A percentile compares a stretch with the other conserved stretches of the same genome.
phyloP scores from a whole-genome alignment of 2,888 invertebrate genomes.

The Amiota mariae region DNA sequence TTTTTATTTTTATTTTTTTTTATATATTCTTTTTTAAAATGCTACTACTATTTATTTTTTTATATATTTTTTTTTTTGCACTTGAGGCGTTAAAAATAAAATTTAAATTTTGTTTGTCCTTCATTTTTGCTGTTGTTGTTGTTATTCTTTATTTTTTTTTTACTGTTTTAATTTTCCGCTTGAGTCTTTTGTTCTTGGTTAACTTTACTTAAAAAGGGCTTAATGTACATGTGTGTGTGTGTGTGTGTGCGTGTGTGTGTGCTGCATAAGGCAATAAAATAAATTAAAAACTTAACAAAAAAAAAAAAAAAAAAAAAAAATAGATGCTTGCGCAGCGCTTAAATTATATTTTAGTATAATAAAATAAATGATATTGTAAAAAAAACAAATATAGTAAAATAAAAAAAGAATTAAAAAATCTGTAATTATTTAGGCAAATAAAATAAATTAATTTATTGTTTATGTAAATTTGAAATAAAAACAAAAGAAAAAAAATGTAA shows the following conservation, averaged over 20 bases:
- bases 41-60: neutral
- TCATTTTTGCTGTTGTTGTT: slow-evolving; percentile 1
- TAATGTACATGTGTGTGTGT: neutral
- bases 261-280: slow-evolving; percentile 6
- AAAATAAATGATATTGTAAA: neutral
- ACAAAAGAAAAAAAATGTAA: too few relatives aligned
- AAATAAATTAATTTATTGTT: too few relatives aligned
- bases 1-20: too few relatives aligned
- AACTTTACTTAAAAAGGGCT: slow-evolving; percentile 22
- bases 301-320: too few relatives aligned
- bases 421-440: too few relatives aligned
- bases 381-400: too few relatives aligned
- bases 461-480: too few relatives aligned
- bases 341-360: slow-evolving; percentile 5
- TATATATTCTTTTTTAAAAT: neutral
- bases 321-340: neutral
- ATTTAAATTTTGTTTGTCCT: slow-evolving; percentile 24
- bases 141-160: neutral
- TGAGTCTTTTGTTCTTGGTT: slow-evolving; percentile 12
- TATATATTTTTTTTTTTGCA: neutral
- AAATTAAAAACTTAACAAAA: slow-evolving; percentile 8
- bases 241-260: neutral
- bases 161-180: neutral
- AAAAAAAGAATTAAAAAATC: too few relatives aligned
- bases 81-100: slow-evolving; percentile 15